phyloP scores from a whole-genome alignment of 2,113 vertebrate genomes.

The Enhydra lutris region DNA sequence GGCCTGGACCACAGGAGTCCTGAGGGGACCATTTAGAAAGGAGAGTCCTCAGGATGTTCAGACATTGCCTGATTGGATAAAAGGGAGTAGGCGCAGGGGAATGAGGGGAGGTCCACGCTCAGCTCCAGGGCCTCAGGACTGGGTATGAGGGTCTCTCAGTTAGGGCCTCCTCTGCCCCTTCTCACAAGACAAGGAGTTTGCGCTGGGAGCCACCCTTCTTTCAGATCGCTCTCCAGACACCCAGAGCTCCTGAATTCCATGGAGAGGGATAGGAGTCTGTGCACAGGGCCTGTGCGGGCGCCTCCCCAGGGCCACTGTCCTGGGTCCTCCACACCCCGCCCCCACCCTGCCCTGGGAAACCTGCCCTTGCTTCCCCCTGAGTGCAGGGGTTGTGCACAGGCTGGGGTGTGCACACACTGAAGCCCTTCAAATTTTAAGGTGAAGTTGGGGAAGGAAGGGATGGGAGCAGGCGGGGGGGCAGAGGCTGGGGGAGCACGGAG shows the following conservation, averaged over 20 bases:
- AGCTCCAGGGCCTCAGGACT: neutral
- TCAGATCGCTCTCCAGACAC: neutral
- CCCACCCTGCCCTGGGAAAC: neutral
- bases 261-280: too few relatives aligned
- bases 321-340: neutral
- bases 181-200: neutral
- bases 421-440: neutral
- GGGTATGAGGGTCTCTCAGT: accelerated
- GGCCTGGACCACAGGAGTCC: neutral
- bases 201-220: neutral
- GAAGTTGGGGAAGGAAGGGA: neutral
- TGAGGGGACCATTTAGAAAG: neutral
- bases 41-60: neutral
- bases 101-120: neutral
- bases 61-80: neutral
- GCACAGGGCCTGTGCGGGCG: neutral
- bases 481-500: neutral
- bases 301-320: neutral
- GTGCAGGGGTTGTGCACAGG: neutral
- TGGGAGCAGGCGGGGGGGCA: neutral
- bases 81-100: neutral
- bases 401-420: accelerated
- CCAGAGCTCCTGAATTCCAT: neutral
- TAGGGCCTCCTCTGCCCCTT: neutral
- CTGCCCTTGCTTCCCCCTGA: neutral